Base-by-base conservation (phyloP, 2,113 vertebrate species). In the Otolemur garnettii region DNA sequence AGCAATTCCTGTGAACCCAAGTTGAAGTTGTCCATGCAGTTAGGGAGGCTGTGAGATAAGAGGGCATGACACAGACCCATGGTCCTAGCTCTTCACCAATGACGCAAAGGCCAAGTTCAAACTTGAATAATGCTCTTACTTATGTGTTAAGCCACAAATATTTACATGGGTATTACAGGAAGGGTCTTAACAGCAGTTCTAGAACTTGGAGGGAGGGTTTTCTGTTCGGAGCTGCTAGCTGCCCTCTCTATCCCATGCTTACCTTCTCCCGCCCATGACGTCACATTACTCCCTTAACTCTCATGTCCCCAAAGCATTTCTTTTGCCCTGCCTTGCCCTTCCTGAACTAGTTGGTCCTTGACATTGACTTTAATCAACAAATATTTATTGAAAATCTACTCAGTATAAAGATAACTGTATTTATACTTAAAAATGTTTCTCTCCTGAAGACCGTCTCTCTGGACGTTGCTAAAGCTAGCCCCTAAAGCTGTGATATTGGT, bases 1-100 rank as follows among this genome's bases (percentile, higher is more conserved):
- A 88, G 60, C 7, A 87, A 95, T 95, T 96, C 4, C 42, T 96
- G 55, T 95, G 77, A 64, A 50, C 62, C 50, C 50, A 50, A 60
- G 26, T 64, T 64, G 42, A 90, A 77, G 71, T 53, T 72, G 79
- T 87, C 42, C 55, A 86, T 68, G 8, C 12, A 95, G 59, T 86
- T 81, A 94, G 21, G 45, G 64, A 86, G 24, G 6, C 18, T 59
- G 50, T 19, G 71, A 64, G 86, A 50, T 35, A 85, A 96, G 11
- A 91, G 12, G 15, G 12, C 60, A 22, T 66, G 19, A 38, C 24
- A 84, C 83, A 71, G 78, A 74, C 53, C 84, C 45, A 50, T 94
- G 90, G 35, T 7, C 0, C 83, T 90, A 12, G 80, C 74, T 33
- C 42, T 90, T 72, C 85, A 9, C 3, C 24, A n/a, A 2, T 30